Base-by-base conservation (phyloP, 2,113 vertebrate genomes). In the Triplophysa tibetana region DNA sequence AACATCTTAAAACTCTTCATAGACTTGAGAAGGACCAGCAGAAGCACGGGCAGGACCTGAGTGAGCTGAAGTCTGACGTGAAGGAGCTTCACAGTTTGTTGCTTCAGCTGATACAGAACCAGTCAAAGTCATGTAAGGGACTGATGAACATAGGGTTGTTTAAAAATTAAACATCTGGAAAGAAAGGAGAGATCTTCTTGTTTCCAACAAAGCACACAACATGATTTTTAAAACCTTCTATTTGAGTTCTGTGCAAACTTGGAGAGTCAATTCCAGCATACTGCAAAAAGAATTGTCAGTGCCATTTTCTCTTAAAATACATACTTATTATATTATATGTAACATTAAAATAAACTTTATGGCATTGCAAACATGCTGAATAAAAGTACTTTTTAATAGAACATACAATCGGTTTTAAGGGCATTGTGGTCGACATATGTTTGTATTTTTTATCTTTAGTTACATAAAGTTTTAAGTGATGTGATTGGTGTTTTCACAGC, bases 1-100 rank as follows among this genome's bases (percentile, higher is more conserved):
- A 70, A 63, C 73, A 70, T 38, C 70, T 81, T 10, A 50, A 13
- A 14, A 72, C 67, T 72, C 64, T 84, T 21, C 29, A 72, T 48
- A 77, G 52, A 43, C 68, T 87, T 38, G 61, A 72, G 38, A 69
- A n/a, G 19, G 73, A 80, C 54, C 88, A 87, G 67, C 81, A 77
- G 60, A 83, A 83, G 54, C 85, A 86, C 68, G 81, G 56, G 52
- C 80, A 85, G 62, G 89, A 90, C 29, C 85, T 90, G 21, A 79
- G 58, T 12, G 68, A 64, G 2, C 74, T 91, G 68, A 79, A 41
- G 64, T 72, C 76, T 29, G 88, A 90, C 19, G 41, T 92, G 65
- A 84, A 84, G 69, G 80, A 87, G 41, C 82, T 92, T 24, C 86
- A 80, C 24, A 48, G 68, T 66, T 82, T 90, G 64, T 66, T 92